Conservation (phyloP, 2,888 invertebrate species). For the Mythimna vitellina region DNA sequence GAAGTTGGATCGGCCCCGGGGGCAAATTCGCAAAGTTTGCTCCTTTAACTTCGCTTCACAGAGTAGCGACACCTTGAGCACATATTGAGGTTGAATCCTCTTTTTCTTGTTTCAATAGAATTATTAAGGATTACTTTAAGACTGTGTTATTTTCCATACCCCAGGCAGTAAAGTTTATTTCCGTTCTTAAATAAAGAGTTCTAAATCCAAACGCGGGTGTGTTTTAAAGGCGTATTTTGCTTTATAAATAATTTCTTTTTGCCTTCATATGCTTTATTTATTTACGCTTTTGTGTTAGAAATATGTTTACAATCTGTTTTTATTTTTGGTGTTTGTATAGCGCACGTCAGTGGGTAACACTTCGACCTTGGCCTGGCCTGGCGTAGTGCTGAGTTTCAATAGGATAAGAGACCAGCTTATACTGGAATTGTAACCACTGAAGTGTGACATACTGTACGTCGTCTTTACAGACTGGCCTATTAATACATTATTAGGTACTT, state of each 20-base stretch:
- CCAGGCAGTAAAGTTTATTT: conserved; percentile 21
- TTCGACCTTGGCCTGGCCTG: too few species aligned
- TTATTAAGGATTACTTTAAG: conserved; percentile 83
- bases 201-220: not conserved
- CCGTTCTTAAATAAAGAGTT: not conserved
- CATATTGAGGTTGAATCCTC: conserved; percentile 88
- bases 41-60: conserved; percentile 88
- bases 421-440: too few species aligned
- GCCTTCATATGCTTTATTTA: not conserved
- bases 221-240: not conserved
- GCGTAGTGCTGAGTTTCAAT: too few species aligned
- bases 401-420: too few species aligned
- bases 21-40: conserved; percentile 87
- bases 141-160: conserved; percentile 68
- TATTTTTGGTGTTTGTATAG: not conserved
- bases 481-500: too few species aligned
- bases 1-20: conserved; percentile 88
- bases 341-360: too few species aligned
- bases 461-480: too few species aligned
- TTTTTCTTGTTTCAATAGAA: conserved; percentile 86
- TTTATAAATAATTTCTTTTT: not conserved
- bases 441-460: too few species aligned
- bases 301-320: not conserved
- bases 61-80: conserved; percentile 88
- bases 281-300: not conserved